Conservation (phyloP, 1,140 invertebrate genomes). For the Ceratosolen solmsi region DNA sequence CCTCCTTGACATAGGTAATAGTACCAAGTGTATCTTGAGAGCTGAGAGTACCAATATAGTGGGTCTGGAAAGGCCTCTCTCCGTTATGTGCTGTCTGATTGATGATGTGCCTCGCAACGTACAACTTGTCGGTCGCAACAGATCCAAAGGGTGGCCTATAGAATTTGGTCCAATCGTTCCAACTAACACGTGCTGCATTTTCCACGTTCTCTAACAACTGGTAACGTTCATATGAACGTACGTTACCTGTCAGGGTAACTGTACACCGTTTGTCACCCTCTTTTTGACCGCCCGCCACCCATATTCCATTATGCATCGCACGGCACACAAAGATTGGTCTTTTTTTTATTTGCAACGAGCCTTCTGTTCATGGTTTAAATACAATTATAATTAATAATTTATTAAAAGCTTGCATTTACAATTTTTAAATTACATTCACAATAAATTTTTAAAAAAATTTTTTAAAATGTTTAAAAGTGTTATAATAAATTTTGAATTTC, state of each 20-base stretch:
- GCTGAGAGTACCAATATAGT: conserved; percentile 81
- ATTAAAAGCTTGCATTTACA: neutral
- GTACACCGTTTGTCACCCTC: conserved; percentile 75
- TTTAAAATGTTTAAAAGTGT: too few species aligned
- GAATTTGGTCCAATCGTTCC: conserved; percentile 82
- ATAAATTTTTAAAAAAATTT: too few species aligned
- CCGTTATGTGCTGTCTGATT: conserved; percentile 58
- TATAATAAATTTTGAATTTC: too few species aligned
- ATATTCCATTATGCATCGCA: conserved; percentile 79
- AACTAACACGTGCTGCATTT: conserved; percentile 81
- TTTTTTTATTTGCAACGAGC: neutral
- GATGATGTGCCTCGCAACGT: conserved; percentile 71
- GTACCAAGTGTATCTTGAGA: conserved; percentile 78
- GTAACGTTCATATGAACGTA: conserved; percentile 77
- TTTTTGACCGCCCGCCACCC: conserved; percentile 78
- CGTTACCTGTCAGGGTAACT: conserved; percentile 77
- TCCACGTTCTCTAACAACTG: conserved; percentile 86
- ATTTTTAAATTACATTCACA: too few species aligned
- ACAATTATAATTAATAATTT: neutral
- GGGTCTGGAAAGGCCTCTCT: conserved; percentile 67
- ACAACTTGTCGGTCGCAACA: conserved; percentile 75
- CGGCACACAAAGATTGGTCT: conserved; percentile 82
- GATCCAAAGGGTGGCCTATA: conserved; percentile 76
- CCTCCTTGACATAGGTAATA: conserved; percentile 79
- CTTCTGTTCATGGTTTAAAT: neutral